A percentile compares a stretch with the other conserved stretches of the same genome.
phyloP scores from a whole-genome alignment of 2,113 vertebrate genomes.

The Sciurus niger region DNA sequence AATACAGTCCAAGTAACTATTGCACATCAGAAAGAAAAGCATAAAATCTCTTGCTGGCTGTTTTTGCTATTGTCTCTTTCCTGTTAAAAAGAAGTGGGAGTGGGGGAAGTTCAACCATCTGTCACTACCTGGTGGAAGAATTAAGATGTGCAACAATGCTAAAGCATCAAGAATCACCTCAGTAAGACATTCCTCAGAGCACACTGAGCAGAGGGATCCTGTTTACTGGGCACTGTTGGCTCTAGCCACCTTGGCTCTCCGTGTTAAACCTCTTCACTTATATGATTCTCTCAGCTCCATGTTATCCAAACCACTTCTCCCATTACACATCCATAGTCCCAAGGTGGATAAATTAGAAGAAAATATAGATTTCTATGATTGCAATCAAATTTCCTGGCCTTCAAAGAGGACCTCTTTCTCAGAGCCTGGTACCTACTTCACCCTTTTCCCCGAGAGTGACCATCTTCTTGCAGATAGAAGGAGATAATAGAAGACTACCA shows the following conservation, averaged over 20 bases:
- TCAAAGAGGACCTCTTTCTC: neutral
- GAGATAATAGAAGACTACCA: neutral
- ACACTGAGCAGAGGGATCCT: neutral
- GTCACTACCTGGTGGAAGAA: neutral
- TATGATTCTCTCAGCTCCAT: rapidly evolving
- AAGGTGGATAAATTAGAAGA: neutral
- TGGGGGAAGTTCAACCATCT: neutral
- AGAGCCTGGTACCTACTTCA: neutral
- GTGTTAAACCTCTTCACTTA: neutral
- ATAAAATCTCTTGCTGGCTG: neutral
- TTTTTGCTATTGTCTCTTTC: neutral
- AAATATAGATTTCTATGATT: neutral
- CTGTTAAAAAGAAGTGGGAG: neutral
- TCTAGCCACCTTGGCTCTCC: neutral
- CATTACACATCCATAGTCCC: neutral
- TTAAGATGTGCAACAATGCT: neutral
- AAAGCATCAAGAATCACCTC: neutral
- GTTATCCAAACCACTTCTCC: neutral
- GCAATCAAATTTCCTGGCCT: neutral
- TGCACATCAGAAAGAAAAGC: neutral
- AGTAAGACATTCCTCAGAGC: rapidly evolving
- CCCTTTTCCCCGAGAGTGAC: neutral
- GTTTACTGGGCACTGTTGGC: neutral
- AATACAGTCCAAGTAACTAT: neutral
- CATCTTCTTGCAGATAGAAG: neutral